Evolutionary conservation across 2,113 vertebrate species (phyloP).

Genomic region (Thomomys bottae): DNA sequence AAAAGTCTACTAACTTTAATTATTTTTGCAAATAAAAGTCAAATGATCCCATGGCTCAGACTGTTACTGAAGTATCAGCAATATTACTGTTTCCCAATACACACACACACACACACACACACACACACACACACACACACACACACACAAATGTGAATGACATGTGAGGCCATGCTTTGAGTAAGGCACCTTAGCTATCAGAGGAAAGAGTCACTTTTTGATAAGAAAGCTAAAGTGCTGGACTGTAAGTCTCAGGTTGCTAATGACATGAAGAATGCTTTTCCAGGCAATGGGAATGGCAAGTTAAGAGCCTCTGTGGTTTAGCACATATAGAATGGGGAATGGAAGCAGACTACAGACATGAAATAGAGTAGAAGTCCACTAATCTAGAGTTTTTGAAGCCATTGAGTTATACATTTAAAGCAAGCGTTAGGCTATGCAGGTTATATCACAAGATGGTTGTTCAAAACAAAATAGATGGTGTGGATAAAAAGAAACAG

Average conservation of each 20-base stretch:
- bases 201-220: background rate
- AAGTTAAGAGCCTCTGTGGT: background rate
- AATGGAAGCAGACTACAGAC: accelerated
- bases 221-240: background rate
- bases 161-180: background rate
- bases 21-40: background rate
- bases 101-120: too few relatives aligned
- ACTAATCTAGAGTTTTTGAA: background rate
- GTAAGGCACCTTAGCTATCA: background rate
- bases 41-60: background rate
- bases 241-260: background rate
- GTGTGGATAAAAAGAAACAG: background rate
- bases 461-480: constrained; percentile 53
- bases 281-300: background rate
- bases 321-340: background rate
- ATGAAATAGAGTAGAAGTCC: background rate
- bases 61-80: background rate
- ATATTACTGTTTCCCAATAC: background rate
- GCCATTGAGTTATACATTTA: background rate
- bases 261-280: background rate
- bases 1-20: background rate
- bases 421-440: background rate
- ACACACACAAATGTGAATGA: background rate
- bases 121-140: too few relatives aligned
- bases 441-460: constrained; percentile 14